phyloP scores from a whole-genome alignment of 1,140 invertebrate genomes.

The Zaprionus africanus region DNA sequence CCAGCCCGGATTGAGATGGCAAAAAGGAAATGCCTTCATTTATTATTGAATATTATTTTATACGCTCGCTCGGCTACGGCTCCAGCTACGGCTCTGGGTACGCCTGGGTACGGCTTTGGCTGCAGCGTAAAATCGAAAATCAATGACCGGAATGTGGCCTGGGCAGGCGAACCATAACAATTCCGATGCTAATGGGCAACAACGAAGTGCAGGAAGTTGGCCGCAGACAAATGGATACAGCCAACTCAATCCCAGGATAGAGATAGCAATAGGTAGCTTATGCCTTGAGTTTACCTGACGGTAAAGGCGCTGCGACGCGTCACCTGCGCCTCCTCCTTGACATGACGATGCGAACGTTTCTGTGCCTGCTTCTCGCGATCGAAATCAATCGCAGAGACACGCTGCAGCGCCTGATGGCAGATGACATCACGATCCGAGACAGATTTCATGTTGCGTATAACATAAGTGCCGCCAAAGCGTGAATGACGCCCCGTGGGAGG shows the following conservation, averaged over 20 bases:
- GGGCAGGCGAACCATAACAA: conserved; percentile 65
- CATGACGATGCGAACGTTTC: conserved; percentile 85
- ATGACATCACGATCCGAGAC: conserved; percentile 96
- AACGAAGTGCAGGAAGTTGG: conserved; percentile 70
- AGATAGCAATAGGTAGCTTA: not conserved
- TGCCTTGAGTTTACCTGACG: conserved; percentile 86
- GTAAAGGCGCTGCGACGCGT: conserved; percentile 91
- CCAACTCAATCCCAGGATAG: conserved; percentile 10
- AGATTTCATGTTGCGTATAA: conserved; percentile 96
- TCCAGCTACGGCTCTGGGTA: conserved; percentile 4
- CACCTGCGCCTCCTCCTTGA: conserved; percentile 85
- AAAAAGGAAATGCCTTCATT: conserved; percentile 80
- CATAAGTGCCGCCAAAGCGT: conserved; percentile 96
- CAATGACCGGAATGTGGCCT: conserved; percentile 74
- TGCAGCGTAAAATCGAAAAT: conserved; percentile 79
- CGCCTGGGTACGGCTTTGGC: conserved; percentile 20
- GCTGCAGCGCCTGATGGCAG: conserved; percentile 92
- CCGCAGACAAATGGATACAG: conserved; percentile 66
- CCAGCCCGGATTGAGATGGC: conserved; percentile 15
- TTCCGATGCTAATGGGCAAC: conserved; percentile 73
- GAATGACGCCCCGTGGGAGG: conserved; percentile 89
- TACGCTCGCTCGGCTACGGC: conserved; percentile 65
- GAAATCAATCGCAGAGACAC: conserved; percentile 91
- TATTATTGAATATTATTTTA: conserved; percentile 83
- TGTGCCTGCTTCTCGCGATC: conserved; percentile 89